Conservation (phyloP, 2,113 vertebrate genomes). For the Cinclus mexicanus region DNA sequence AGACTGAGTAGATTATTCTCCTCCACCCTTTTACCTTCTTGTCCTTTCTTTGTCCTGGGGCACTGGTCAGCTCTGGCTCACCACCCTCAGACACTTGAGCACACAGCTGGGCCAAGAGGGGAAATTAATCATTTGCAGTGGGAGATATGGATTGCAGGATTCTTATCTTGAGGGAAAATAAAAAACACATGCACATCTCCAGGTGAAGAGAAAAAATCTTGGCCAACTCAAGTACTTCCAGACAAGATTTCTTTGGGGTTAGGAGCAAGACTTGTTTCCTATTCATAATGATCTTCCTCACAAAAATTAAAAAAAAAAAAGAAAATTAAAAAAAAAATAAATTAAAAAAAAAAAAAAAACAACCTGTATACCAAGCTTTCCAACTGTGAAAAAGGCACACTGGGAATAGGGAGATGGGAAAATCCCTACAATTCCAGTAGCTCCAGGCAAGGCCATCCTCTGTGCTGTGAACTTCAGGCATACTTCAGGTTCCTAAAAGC, state of each 20-base stretch:
- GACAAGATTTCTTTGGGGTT: not conserved
- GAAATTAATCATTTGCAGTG: conserved; percentile 34
- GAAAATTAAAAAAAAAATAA: too few species aligned
- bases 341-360: not conserved
- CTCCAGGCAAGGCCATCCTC: not conserved
- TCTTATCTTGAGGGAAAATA: not conserved
- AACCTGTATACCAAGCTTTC: not conserved
- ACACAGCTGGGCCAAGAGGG: not conserved
- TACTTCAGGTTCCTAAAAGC: not conserved
- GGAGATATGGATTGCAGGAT: not conserved
- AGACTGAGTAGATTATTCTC: not conserved
- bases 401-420: not conserved
- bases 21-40: not conserved
- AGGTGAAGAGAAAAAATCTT: not conserved
- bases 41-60: not conserved
- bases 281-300: not conserved
- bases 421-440: not conserved
- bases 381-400: not conserved
- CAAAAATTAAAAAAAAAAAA: not conserved
- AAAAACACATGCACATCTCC: not conserved
- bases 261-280: not conserved
- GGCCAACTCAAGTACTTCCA: not conserved
- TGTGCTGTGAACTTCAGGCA: not conserved
- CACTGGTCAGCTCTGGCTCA: not conserved
- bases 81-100: not conserved